phyloP scores from a whole-genome alignment of 1,140 invertebrate species.

The Camponotus pennsylvanicus region DNA sequence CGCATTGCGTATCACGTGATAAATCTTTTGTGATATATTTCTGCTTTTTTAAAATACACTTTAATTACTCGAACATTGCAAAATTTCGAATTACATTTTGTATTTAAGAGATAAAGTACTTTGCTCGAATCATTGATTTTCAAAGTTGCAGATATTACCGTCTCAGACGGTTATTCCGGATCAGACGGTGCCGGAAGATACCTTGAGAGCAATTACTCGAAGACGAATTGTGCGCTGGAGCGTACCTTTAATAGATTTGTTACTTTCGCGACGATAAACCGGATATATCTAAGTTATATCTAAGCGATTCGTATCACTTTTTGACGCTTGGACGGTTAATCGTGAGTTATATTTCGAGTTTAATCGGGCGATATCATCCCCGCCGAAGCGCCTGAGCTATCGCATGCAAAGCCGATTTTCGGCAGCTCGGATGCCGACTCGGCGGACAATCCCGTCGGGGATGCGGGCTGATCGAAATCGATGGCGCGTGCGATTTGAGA shows the following conservation, averaged over 20 bases:
- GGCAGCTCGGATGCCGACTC: slow-evolving; percentile 1
- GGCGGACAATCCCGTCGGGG: slow-evolving; percentile 14
- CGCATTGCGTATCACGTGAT: background rate
- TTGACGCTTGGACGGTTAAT: slow-evolving; percentile 34
- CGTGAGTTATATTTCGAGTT: slow-evolving; percentile 39
- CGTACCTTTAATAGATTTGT: background rate
- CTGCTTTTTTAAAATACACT: background rate
- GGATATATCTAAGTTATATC: background rate
- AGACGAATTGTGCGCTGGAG: slow-evolving; percentile 13
- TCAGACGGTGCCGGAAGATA: background rate
- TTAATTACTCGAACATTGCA: slow-evolving; percentile 7
- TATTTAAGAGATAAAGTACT: background rate
- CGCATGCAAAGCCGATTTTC: slow-evolving; percentile 55
- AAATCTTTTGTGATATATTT: background rate
- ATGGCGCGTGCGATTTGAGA: slow-evolving; percentile 73
- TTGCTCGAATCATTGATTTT: background rate
- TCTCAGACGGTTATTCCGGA: background rate
- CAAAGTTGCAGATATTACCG: background rate
- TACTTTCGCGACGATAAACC: slow-evolving; percentile 37
- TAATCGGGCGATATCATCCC: slow-evolving; percentile 29
- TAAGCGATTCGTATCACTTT: slow-evolving; percentile 39
- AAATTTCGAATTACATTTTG: slow-evolving; percentile 10
- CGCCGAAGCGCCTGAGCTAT: background rate
- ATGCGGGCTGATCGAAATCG: slow-evolving; percentile 70
- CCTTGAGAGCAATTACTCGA: background rate